Conservation (phyloP, 1,140 invertebrate genomes). For the Bombus waltoni region DNA sequence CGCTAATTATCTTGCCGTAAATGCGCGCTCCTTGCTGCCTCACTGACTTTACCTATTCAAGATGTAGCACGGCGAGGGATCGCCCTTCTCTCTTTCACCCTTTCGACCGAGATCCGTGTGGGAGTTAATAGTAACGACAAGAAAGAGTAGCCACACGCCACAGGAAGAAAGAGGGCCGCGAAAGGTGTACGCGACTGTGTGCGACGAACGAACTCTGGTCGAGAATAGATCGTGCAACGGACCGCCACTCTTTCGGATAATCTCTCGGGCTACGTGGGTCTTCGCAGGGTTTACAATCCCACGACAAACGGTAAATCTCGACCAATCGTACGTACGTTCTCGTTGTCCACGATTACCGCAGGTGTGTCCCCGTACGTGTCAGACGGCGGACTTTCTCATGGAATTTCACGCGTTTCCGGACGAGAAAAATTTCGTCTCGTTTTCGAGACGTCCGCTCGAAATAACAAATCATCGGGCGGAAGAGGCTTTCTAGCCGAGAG, state of each 20-base stretch:
- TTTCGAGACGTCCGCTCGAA: neutral
- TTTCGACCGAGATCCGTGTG: slow-evolving; percentile 44
- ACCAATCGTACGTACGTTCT: slow-evolving; percentile 12
- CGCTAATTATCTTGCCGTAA: slow-evolving; percentile 28
- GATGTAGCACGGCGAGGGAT: no score
- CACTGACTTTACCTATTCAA: no score
- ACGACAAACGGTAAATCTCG: slow-evolving; percentile 42
- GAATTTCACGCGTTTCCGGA: slow-evolving; percentile 52
- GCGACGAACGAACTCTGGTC: neutral
- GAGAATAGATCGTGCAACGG: slow-evolving; percentile 27
- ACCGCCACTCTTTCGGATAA: slow-evolving; percentile 46
- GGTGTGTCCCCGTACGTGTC: slow-evolving; percentile 35
- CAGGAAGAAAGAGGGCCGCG: neutral
- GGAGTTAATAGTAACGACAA: slow-evolving; percentile 55
- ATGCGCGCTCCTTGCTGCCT: neutral
- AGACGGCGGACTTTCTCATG: slow-evolving; percentile 51
- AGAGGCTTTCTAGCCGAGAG: neutral
- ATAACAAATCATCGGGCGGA: neutral
- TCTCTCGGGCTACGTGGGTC: slow-evolving; percentile 35
- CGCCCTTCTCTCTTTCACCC: neutral
- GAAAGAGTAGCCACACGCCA: slow-evolving; percentile 54
- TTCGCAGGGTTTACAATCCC: slow-evolving; percentile 40
- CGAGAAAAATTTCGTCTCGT: slow-evolving; percentile 52
- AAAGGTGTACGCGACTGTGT: neutral
- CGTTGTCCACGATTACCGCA: slow-evolving; percentile 18